Evolutionary conservation across 2,797 vertebrate species (phyloP).

Genomic region (Nothura maculosa): DNA sequence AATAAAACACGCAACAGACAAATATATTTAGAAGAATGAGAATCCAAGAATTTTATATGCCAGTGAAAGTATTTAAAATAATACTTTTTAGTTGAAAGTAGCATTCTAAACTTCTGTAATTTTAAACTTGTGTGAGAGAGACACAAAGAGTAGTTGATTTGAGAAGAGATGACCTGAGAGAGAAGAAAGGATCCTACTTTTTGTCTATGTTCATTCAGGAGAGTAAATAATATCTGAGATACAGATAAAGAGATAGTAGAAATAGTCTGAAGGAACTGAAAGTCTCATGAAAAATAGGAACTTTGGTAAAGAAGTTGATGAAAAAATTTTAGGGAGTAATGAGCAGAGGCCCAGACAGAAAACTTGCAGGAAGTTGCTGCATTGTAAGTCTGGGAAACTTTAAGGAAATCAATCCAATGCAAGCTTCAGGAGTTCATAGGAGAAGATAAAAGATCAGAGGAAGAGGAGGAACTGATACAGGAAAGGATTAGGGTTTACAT

Average conservation of each 20-base stretch:
- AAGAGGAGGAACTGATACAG: not conserved
- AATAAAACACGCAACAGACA: not conserved
- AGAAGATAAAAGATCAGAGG: not conserved
- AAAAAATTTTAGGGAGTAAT: not conserved
- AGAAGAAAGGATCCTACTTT: not conserved
- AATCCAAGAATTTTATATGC: rapidly evolving
- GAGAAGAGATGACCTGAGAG: not conserved
- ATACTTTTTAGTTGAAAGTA: not conserved
- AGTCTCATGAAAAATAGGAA: not conserved
- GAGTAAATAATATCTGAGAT: not conserved
- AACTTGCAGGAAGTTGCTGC: not conserved
- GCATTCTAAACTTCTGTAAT: not conserved
- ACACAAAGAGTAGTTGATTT: not conserved
- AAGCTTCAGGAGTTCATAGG: not conserved
- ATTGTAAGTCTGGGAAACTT: not conserved
- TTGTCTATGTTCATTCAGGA: not conserved
- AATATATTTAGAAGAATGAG: not conserved
- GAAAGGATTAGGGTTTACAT: not conserved
- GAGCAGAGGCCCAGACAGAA: not conserved
- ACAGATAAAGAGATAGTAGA: not conserved
- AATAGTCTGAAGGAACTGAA: not conserved
- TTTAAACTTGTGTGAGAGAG: not conserved
- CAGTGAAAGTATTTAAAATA: not conserved
- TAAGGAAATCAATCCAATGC: not conserved
- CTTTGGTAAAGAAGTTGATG: not conserved